Evolutionary conservation across 2,888 invertebrate genomes (phyloP).

Genomic region (Leptinotarsa tumamoca): DNA sequence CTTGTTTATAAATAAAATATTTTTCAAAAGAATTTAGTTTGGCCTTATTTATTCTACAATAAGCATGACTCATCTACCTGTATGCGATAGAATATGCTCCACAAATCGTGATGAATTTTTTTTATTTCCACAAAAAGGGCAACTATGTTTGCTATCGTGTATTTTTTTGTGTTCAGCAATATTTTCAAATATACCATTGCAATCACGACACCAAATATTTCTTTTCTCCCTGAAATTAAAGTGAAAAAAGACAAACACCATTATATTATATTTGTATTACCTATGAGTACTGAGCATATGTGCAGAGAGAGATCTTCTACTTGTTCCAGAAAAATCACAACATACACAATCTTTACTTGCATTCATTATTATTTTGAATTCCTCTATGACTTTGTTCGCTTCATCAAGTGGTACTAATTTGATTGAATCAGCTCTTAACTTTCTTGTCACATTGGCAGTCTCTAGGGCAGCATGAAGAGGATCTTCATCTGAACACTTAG

Average conservation of each 20-base stretch:
- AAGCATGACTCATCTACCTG: constrained; percentile 35
- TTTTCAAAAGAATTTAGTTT: too few relatives aligned
- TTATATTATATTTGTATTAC: constrained; percentile 30
- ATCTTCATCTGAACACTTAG: constrained; percentile 2
- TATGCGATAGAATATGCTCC: constrained; percentile 47
- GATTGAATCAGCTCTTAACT: constrained; percentile 16
- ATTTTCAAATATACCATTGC: constrained; percentile 45
- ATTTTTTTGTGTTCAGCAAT: constrained; percentile 43
- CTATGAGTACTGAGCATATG: constrained; percentile 46
- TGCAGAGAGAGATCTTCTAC: constrained; percentile 39
- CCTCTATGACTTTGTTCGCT: constrained; percentile 40
- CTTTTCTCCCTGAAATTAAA: constrained; percentile 41
- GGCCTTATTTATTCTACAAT: too few relatives aligned
- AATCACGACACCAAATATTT: constrained; percentile 44
- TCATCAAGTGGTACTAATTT: constrained; percentile 27
- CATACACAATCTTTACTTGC: constrained; percentile 42
- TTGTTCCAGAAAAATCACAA: constrained; percentile 39
- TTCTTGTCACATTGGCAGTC: neutral
- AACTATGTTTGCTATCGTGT: constrained; percentile 40
- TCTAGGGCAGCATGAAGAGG: neutral
- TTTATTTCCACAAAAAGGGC: constrained; percentile 46
- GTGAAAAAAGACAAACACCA: neutral
- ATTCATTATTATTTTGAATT: constrained; percentile 33
- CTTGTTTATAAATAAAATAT: too few relatives aligned
- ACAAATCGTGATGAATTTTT: constrained; percentile 43